phyloP scores from a whole-genome alignment of 2,888 invertebrate species.

The Ommatoiulus sabulosus region DNA sequence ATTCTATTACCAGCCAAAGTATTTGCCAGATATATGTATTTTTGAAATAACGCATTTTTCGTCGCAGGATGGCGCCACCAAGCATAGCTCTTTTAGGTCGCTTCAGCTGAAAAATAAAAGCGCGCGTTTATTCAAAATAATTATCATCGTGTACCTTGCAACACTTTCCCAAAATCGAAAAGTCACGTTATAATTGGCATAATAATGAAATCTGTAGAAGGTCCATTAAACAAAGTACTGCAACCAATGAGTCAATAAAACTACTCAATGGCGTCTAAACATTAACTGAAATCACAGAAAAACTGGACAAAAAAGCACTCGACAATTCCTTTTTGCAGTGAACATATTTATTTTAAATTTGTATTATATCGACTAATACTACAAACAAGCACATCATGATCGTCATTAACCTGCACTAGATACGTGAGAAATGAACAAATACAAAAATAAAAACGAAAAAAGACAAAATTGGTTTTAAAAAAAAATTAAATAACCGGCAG shows the following conservation, averaged over 20 bases:
- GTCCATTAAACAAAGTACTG: too few relatives aligned
- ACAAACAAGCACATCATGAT: slow-evolving; percentile 43
- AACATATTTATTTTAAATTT: slow-evolving; percentile 43
- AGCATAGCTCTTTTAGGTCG: neutral
- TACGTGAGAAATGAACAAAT: slow-evolving; percentile 35
- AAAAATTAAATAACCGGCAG: neutral
- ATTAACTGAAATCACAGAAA: neutral
- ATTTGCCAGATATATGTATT: too few relatives aligned
- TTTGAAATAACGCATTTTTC: neutral
- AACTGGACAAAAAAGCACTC: neutral
- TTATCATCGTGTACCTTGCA: neutral
- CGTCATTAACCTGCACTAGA: slow-evolving; percentile 43
- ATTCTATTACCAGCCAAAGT: too few relatives aligned
- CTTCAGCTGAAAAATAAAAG: too few relatives aligned
- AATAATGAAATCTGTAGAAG: too few relatives aligned
- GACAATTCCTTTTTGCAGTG: neutral
- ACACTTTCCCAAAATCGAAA: too few relatives aligned
- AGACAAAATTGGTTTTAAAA: neutral
- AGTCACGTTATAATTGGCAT: too few relatives aligned
- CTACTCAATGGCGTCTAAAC: neutral
- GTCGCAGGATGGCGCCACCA: neutral
- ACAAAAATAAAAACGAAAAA: slow-evolving; percentile 28
- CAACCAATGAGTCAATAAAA: neutral
- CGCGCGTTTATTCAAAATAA: neutral
- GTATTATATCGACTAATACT: slow-evolving; percentile 15